Conservation (phyloP, 2,797 vertebrate genomes). For the Nyctibius grandis region DNA sequence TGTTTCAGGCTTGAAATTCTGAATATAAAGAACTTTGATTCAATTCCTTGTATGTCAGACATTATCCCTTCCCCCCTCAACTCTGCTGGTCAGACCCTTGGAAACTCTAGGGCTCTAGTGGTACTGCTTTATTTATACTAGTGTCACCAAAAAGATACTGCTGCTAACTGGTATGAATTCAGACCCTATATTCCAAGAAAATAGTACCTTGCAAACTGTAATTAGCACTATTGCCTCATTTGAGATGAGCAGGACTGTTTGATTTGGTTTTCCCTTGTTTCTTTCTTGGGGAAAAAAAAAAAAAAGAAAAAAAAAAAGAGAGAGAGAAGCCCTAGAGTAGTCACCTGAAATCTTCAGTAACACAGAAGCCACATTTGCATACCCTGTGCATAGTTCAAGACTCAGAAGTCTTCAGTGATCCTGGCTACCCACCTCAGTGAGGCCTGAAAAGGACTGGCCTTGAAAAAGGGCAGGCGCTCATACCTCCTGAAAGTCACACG, state of each 20-base stretch:
- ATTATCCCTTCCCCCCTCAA: not conserved
- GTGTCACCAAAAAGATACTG: not conserved
- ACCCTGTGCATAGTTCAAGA: not conserved
- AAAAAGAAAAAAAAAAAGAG: too few species aligned
- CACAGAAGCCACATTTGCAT: not conserved
- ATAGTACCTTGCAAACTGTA: not conserved
- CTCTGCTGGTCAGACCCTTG: not conserved
- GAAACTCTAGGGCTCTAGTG: not conserved
- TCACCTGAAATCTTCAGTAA: not conserved
- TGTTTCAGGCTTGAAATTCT: not conserved
- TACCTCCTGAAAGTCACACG: not conserved
- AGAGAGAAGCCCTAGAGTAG: accelerated
- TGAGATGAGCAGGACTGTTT: not conserved
- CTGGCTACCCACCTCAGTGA: not conserved
- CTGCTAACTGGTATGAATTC: not conserved
- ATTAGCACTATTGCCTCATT: not conserved
- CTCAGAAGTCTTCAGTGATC: not conserved
- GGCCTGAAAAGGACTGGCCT: not conserved
- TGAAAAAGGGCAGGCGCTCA: not conserved
- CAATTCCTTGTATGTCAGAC: not conserved
- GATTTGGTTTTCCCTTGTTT: not conserved
- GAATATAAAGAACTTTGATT: not conserved
- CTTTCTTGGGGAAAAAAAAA: not conserved
- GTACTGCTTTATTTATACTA: not conserved
- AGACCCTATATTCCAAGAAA: not conserved